phyloP scores from a whole-genome alignment of 2,113 vertebrate species.

The Motacilla tschutschensis region DNA sequence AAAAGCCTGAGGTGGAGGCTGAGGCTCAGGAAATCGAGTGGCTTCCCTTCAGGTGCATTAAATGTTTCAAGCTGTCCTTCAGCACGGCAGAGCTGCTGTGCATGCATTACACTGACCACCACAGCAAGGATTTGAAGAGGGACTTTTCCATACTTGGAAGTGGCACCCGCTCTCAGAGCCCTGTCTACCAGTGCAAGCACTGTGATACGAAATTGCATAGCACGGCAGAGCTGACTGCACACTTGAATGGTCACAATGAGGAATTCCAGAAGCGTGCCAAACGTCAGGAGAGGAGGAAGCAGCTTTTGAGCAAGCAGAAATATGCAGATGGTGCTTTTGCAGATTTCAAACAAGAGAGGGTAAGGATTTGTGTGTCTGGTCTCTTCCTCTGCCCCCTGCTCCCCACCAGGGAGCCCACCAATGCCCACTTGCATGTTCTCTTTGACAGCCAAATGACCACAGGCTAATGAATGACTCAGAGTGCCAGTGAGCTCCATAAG shows the following conservation, averaged over 20 bases:
- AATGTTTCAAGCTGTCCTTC: constrained; percentile 92
- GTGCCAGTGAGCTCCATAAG: constrained; percentile 67
- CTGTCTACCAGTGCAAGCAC: constrained; percentile 92
- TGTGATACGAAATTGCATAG: constrained; percentile 89
- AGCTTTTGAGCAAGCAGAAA: constrained; percentile 91
- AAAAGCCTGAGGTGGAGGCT: constrained; percentile 76
- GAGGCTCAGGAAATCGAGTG: constrained; percentile 83
- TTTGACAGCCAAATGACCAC: constrained; percentile 66
- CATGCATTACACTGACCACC: constrained; percentile 95
- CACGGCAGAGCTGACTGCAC: constrained; percentile 83
- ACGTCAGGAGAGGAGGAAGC: constrained; percentile 87
- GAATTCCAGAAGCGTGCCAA: constrained; percentile 94
- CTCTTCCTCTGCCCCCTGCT: constrained; percentile 41
- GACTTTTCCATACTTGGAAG: constrained; percentile 86
- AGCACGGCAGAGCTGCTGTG: constrained; percentile 87
- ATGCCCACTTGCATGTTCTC: constrained; percentile 67
- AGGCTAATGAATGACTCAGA: constrained; percentile 66
- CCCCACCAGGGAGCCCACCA: constrained; percentile 13
- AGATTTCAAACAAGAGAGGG: constrained; percentile 89
- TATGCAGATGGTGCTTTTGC: constrained; percentile 75
- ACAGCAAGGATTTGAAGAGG: constrained; percentile 90
- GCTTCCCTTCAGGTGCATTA: constrained; percentile 93
- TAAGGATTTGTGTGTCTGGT: constrained; percentile 69
- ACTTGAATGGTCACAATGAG: constrained; percentile 91
- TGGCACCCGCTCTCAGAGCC: constrained; percentile 73